phyloP scores from a whole-genome alignment of 2,888 invertebrate species.

The Malthinus seriepunctatus region DNA sequence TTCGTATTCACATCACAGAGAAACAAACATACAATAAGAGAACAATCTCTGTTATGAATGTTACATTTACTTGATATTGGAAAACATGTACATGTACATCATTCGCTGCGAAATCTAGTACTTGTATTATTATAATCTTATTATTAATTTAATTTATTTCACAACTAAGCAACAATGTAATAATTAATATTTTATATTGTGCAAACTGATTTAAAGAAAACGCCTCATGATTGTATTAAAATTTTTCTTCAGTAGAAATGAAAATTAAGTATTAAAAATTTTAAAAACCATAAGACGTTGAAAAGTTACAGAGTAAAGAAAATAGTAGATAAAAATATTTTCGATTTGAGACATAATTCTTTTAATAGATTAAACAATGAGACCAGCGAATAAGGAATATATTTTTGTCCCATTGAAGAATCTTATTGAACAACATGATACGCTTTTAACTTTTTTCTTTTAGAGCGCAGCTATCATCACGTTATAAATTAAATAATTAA shows the following conservation, averaged over 20 bases:
- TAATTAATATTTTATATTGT: slow-evolving; percentile 33
- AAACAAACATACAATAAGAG: slow-evolving; percentile 56
- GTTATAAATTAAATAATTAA: slow-evolving; percentile 14
- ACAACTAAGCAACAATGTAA: slow-evolving; percentile 52
- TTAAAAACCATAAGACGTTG: slow-evolving; percentile 33
- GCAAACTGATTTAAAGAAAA: slow-evolving; percentile 29
- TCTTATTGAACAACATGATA: slow-evolving; percentile 8
- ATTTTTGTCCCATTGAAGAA: slow-evolving; percentile 18
- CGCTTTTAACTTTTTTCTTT: slow-evolving; percentile 4
- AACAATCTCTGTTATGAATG: slow-evolving; percentile 53
- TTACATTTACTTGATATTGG: slow-evolving; percentile 52
- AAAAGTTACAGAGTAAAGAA: slow-evolving; percentile 23
- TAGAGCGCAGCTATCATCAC: slow-evolving; percentile 9
- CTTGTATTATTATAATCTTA: slow-evolving; percentile 46
- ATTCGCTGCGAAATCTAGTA: slow-evolving; percentile 47
- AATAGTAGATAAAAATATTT: slow-evolving; percentile 14
- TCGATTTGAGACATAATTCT: slow-evolving; percentile 7
- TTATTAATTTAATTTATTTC: slow-evolving; percentile 46
- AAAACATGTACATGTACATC: slow-evolving; percentile 54
- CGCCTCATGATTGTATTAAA: slow-evolving; percentile 31
- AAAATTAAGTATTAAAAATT: slow-evolving; percentile 22
- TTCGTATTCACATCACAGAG: slow-evolving; percentile 56
- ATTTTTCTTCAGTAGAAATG: slow-evolving; percentile 11
- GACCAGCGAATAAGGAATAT: slow-evolving; percentile 7
- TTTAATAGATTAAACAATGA: slow-evolving; percentile 19